A percentile compares a stretch with the other conserved stretches of the same genome.
Evolutionary conservation across 2,888 invertebrate genomes (phyloP).

Genomic region (Phaedon cochleariae): DNA sequence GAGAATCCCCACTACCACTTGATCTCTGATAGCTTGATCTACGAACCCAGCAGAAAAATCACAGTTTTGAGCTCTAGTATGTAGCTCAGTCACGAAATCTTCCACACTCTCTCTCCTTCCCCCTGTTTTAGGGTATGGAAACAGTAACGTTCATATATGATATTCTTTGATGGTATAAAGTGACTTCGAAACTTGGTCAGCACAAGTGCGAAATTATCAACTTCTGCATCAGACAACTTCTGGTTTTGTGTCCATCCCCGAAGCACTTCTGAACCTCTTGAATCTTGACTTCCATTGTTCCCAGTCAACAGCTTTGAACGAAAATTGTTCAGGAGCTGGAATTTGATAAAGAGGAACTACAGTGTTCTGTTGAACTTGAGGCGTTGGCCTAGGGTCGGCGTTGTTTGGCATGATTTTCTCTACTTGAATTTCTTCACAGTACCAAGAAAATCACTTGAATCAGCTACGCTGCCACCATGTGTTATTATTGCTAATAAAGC

Average conservation of each 20-base stretch:
- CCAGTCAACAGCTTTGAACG: constrained; percentile 22
- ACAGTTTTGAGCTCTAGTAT: constrained; percentile 24
- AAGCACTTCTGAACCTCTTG: constrained; percentile 16
- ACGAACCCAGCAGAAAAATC: constrained; percentile 19
- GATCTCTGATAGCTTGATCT: constrained; percentile 28
- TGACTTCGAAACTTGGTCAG: constrained; percentile 18
- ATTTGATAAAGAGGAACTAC: constrained; percentile 18
- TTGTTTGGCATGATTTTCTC: constrained; percentile 1
- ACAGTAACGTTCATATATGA: constrained; percentile 26
- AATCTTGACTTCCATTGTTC: constrained; percentile 25
- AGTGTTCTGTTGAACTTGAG: neutral
- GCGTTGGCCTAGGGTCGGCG: neutral
- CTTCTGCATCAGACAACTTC: neutral
- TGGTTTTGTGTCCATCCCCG: constrained; percentile 13
- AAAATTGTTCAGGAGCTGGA: constrained; percentile 20
- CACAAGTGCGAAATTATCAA: neutral
- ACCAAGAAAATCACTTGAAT: neutral
- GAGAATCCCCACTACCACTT: constrained; percentile 28
- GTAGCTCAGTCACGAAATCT: constrained; percentile 25
- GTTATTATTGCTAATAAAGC: neutral
- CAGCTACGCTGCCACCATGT: constrained; percentile 12
- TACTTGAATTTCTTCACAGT: too few relatives aligned
- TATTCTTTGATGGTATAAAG: constrained; percentile 24
- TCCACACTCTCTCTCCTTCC: constrained; percentile 27
- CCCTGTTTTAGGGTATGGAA: constrained; percentile 24